Conservation (phyloP, 2,113 vertebrate genomes). For the Jacana jacana region DNA sequence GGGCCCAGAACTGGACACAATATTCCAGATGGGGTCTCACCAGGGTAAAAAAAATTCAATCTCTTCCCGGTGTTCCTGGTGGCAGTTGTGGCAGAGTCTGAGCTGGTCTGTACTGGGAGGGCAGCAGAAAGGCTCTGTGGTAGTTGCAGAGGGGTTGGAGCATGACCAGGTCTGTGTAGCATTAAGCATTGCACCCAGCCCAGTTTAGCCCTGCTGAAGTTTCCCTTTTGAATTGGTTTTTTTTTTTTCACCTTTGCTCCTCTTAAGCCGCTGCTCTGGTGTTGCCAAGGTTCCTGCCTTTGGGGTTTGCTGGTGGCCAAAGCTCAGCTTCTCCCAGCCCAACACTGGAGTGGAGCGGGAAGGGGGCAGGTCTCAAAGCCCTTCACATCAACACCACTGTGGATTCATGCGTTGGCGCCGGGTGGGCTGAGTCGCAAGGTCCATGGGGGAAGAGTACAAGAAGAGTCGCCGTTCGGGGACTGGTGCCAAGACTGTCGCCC, state of each 20-base stretch:
- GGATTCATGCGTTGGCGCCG: background rate
- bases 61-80: background rate
- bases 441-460: background rate
- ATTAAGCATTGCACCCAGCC: background rate
- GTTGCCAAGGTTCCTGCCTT: background rate
- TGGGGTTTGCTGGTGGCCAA: background rate
- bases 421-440: background rate
- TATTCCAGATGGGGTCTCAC: too few relatives aligned
- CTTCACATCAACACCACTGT: background rate
- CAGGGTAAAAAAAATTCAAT: too few relatives aligned
- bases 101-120: fast-evolving
- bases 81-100: background rate
- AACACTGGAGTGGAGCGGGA: background rate
- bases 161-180: background rate
- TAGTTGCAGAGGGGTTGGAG: background rate
- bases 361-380: background rate
- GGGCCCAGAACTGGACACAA: too few relatives aligned
- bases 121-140: background rate
- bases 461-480: background rate
- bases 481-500: fast-evolving
- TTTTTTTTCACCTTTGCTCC: background rate
- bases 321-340: background rate
- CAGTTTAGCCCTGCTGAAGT: background rate
- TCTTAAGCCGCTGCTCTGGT: background rate
- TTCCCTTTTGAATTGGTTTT: background rate